A percentile compares a stretch with the other conserved stretches of the same genome.
Evolutionary conservation across 2,797 vertebrate species (phyloP).

Genomic region (Coregonus sp.): DNA sequence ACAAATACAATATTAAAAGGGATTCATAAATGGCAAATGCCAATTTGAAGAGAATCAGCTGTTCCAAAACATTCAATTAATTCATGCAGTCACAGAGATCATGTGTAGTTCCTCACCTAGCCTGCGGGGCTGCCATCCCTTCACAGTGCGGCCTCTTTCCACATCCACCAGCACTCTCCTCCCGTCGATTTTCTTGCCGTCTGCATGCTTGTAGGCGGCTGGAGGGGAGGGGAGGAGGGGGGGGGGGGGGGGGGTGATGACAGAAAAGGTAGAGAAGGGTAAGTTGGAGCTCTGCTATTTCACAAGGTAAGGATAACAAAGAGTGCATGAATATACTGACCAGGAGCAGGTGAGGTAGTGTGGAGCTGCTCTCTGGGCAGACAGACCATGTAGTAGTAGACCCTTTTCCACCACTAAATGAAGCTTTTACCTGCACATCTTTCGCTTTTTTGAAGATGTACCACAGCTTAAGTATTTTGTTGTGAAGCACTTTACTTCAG

Average conservation of each 20-base stretch:
- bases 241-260: slow-evolving; percentile 27
- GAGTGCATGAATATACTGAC: slow-evolving; percentile 72
- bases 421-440: not conserved
- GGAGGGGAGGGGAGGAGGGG: slow-evolving; percentile 58
- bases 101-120: slow-evolving; percentile 75
- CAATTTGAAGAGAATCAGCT: not conserved
- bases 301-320: slow-evolving; percentile 64
- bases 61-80: no score
- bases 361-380: slow-evolving; percentile 76
- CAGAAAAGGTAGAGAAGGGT: slow-evolving; percentile 41
- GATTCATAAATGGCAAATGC: not conserved
- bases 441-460: not conserved
- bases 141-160: slow-evolving; percentile 91
- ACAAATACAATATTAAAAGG: not conserved
- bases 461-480: not conserved
- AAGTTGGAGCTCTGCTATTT: slow-evolving; percentile 32
- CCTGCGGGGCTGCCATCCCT: slow-evolving; percentile 91
- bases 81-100: not conserved
- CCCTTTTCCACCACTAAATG: slow-evolving; percentile 12
- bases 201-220: slow-evolving; percentile 96
- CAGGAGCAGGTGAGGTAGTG: slow-evolving; percentile 73
- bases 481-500: not conserved
- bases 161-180: slow-evolving; percentile 91
- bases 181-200: slow-evolving; percentile 94
- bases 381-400: slow-evolving; percentile 60